A percentile compares a stretch with the other conserved stretches of the same genome.
These are phyloP conservation scores for Poeciliopsis prolifica DNA, from an alignment of 2,113 vertebrate species.

Conservation along the genomic window DNA sequence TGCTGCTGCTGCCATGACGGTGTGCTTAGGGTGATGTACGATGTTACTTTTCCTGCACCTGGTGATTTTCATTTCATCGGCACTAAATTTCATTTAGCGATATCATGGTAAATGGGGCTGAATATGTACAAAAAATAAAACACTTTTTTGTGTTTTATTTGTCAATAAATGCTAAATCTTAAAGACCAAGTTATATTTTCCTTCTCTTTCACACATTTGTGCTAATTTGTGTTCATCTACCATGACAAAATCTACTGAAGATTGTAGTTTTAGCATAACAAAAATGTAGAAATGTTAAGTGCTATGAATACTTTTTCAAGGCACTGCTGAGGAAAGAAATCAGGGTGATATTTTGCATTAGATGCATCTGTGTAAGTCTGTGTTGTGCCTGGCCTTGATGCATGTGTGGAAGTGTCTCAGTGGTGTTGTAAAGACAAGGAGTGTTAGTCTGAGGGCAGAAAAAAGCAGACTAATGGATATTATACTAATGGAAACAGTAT, in stretches of 20 bases:
- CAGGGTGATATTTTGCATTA: neutral
- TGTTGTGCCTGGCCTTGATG: constrained; percentile 7
- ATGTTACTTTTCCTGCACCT: too few species aligned
- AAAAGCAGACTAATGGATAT: constrained; percentile 66
- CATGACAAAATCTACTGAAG: neutral
- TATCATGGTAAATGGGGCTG: neutral
- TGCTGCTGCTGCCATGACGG: too few species aligned
- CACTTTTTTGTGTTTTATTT: neutral
- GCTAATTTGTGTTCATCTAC: neutral
- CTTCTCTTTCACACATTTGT: neutral
- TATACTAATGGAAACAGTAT: constrained; percentile 74
- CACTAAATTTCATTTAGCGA: too few species aligned
- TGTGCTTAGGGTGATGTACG: too few species aligned
- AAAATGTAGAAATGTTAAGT: neutral
- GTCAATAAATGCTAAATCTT: neutral
- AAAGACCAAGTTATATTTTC: neutral
- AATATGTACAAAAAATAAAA: neutral
- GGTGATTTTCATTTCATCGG: too few species aligned
- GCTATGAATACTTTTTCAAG: neutral
- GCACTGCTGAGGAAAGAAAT: neutral
- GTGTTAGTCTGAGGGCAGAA: constrained; percentile 55
- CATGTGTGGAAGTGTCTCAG: constrained; percentile 69
- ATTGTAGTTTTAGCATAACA: neutral
- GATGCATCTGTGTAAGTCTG: neutral
- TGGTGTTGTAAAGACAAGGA: constrained; percentile 77